Percentiles rank a stretch among this genome's conserved stretches.
These are phyloP conservation scores for Hippolais icterina DNA, from an alignment of 2,113 vertebrate species.

Conservation along the genomic window DNA sequence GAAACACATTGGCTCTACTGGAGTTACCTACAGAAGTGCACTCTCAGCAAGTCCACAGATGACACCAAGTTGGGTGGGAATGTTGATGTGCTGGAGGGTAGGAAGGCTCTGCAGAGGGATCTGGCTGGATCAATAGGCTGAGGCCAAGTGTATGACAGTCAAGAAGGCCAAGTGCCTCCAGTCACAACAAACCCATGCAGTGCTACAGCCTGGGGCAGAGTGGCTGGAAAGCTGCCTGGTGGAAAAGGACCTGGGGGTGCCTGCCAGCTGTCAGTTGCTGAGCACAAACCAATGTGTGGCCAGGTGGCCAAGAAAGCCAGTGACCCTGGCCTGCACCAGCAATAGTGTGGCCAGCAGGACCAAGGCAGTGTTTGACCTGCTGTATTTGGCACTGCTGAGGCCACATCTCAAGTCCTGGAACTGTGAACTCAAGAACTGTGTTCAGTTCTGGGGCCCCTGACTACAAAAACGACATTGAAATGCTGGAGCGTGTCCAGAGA, in stretches of 20 bases:
- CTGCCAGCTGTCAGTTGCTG: not conserved
- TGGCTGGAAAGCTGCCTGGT: not conserved
- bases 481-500: not conserved
- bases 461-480: not conserved
- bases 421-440: too few species aligned
- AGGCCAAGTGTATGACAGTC: not conserved
- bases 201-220: not conserved
- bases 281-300: rapidly evolving
- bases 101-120: not conserved
- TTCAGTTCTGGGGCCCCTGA: not conserved
- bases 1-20: not conserved
- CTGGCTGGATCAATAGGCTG: not conserved
- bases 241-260: not conserved
- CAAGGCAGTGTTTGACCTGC: not conserved
- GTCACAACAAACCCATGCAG: not conserved
- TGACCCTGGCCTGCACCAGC: not conserved
- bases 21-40: not conserved
- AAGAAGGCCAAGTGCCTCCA: not conserved
- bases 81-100: not conserved
- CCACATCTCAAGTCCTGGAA: not conserved
- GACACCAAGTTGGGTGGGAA: not conserved
- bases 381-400: not conserved
- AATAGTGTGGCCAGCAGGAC: not conserved
- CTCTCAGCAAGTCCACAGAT: not conserved
- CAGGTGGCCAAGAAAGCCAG: not conserved